Percentiles rank a stretch among this genome's conserved stretches.
phyloP scores from a whole-genome alignment of 2,797 vertebrate species.

The Ptychadena robeensis region DNA sequence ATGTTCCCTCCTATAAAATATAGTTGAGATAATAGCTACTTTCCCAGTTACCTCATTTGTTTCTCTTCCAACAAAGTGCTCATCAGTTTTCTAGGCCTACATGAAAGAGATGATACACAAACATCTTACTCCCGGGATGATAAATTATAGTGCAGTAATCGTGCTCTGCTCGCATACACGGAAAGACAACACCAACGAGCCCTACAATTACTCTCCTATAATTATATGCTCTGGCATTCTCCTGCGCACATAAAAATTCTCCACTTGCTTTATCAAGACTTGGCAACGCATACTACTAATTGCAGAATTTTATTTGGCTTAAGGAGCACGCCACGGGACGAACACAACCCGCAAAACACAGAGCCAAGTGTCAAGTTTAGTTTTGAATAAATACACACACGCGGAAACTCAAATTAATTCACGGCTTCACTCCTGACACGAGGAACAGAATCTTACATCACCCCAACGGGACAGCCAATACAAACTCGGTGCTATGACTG shows the following conservation, averaged over 20 bases:
- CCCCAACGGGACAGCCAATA: not conserved
- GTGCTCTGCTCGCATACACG: slow-evolving; percentile 31
- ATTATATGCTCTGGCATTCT: slow-evolving; percentile 47
- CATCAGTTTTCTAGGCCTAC: slow-evolving; percentile 32
- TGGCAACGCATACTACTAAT: slow-evolving; percentile 47
- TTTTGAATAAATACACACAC: slow-evolving; percentile 38
- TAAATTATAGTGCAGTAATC: slow-evolving; percentile 47
- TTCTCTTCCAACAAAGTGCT: slow-evolving; percentile 42
- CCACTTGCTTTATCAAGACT: slow-evolving; percentile 46
- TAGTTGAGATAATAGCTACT: slow-evolving; percentile 39
- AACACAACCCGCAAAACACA: slow-evolving; percentile 21
- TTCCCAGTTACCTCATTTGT: slow-evolving; percentile 48
- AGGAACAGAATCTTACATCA: slow-evolving; percentile 20
- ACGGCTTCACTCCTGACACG: not conserved
- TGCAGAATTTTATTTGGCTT: slow-evolving; percentile 49
- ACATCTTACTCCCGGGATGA: slow-evolving; percentile 48
- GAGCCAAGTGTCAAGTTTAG: slow-evolving; percentile 24
- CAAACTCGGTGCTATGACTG: not conserved
- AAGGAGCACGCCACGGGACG: slow-evolving; percentile 26
- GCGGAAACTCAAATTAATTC: slow-evolving; percentile 36
- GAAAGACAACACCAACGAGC: slow-evolving; percentile 37
- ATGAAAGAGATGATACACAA: slow-evolving; percentile 32
- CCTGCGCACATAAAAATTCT: slow-evolving; percentile 31
- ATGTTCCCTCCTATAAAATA: slow-evolving; percentile 29
- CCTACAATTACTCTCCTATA: slow-evolving; percentile 47